Evolutionary conservation across 2,797 vertebrate species (phyloP).

Genomic region (Spondyliosoma cantharus): DNA sequence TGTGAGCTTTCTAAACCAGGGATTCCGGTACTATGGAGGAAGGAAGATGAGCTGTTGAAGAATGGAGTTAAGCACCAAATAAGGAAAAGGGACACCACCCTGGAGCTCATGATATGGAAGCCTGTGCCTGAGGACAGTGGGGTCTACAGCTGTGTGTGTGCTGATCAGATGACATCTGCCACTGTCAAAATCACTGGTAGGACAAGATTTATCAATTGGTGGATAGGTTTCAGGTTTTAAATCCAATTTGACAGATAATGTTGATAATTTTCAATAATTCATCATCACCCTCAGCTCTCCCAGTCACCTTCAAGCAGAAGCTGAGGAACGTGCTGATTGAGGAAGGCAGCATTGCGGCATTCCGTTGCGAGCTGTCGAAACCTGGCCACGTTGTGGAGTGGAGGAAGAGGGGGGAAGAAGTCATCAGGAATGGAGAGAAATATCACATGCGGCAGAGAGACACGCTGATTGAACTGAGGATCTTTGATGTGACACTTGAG

Average conservation of each 20-base stretch:
- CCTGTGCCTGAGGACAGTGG: constrained; percentile 87
- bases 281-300: constrained; percentile 77
- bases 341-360: constrained; percentile 78
- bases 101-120: constrained; percentile 88
- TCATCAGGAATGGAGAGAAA: constrained; percentile 80
- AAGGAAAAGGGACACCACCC: constrained; percentile 82
- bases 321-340: constrained; percentile 78
- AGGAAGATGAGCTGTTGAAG: constrained; percentile 80
- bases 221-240: not conserved
- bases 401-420: constrained; percentile 80
- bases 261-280: not conserved
- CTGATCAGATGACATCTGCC: constrained; percentile 89
- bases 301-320: constrained; percentile 86
- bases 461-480: constrained; percentile 80
- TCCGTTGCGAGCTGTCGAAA: constrained; percentile 86
- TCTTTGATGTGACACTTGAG: constrained; percentile 79
- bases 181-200: constrained; percentile 89
- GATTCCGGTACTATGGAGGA: constrained; percentile 81
- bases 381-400: constrained; percentile 75
- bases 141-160: constrained; percentile 89
- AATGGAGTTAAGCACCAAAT: constrained; percentile 85
- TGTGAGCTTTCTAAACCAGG: constrained; percentile 88
- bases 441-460: constrained; percentile 86
- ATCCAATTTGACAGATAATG: not conserved
- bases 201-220: not conserved